Evolutionary conservation across 2,113 vertebrate species (phyloP).

Genomic region (Natator depressus): DNA sequence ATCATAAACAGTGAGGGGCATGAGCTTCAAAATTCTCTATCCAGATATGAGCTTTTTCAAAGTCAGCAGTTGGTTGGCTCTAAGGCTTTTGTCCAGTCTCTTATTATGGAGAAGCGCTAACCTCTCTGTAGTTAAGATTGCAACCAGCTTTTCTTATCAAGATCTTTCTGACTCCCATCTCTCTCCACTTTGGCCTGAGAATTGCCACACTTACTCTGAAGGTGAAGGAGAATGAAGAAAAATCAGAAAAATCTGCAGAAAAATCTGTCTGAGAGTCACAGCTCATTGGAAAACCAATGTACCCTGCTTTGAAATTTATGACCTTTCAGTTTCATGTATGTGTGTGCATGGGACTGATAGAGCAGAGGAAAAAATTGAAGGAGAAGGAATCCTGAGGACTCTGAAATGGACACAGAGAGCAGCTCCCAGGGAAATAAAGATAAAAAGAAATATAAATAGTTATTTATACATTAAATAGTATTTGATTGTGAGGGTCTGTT

Average conservation of each 20-base stretch:
- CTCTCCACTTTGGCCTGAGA: not conserved
- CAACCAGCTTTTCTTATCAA: not conserved
- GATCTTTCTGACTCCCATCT: not conserved
- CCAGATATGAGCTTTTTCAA: not conserved
- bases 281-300: not conserved
- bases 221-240: not conserved
- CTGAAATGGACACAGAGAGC: not conserved
- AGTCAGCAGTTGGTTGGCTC: not conserved
- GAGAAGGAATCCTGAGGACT: not conserved
- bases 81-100: not conserved
- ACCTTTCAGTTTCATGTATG: not conserved
- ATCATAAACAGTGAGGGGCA: not conserved
- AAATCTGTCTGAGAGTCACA: not conserved
- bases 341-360: accelerated
- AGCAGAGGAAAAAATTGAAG: not conserved
- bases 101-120: not conserved
- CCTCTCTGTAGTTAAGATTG: not conserved
- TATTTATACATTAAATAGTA: not conserved
- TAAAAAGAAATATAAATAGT: not conserved
- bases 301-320: not conserved
- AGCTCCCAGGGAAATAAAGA: not conserved
- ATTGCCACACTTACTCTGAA: not conserved
- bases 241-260: not conserved
- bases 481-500: not conserved
- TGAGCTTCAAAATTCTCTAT: not conserved